Evolutionary conservation across 2,113 vertebrate genomes (phyloP), one percentile per base, ranked within the genome.

Genomic region (Sebastes fasciatus): DNA sequence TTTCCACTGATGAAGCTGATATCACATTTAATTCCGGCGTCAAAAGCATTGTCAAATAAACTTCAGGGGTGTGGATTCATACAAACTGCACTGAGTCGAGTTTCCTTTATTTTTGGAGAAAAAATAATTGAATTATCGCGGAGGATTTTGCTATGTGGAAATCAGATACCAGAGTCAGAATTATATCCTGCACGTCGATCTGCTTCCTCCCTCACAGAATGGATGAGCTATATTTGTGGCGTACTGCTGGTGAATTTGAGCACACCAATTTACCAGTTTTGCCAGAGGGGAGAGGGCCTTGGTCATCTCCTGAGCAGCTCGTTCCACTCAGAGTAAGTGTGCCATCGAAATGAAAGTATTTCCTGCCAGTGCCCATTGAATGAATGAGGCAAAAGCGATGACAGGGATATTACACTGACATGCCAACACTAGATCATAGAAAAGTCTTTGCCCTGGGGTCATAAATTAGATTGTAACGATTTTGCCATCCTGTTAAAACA

Each of bases 391-490:
- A 45, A 91, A 86, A 45, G 79, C 54, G 26, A 82, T 82, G 90
- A 88, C 89, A 88, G 84, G 77, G 88, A 91, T 92, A 91, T 92
- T 93, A 92, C 83, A 83, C 73, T 74, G 80, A 91, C 80, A 88
- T 80, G 88, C 87, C 86, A 86, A 64, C 83, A 84, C 79, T 87
- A 90, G 84, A 92, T 94, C 91, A 91, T 48, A 83, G 90, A 92
- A 88, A 92, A 79, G 86, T 94, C 82, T 94, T 82, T 89, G 88
- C 90, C 89, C 86, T 85, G 6, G 92, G 95, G 95, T 92, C 92
- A 96, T 97, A 96, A 93, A 95, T 97, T 96, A 89, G 91, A 94
- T 92, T 93, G 89, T 96, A 97, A 97, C 96, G 94, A 96, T 96
- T 97, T 97, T 97, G 94, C 97, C 96, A 95, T 94, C 92, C 93